Evolutionary conservation across 2,113 vertebrate species (phyloP), one percentile per base, ranked within the genome.

Genomic region (Siniperca knerii): DNA sequence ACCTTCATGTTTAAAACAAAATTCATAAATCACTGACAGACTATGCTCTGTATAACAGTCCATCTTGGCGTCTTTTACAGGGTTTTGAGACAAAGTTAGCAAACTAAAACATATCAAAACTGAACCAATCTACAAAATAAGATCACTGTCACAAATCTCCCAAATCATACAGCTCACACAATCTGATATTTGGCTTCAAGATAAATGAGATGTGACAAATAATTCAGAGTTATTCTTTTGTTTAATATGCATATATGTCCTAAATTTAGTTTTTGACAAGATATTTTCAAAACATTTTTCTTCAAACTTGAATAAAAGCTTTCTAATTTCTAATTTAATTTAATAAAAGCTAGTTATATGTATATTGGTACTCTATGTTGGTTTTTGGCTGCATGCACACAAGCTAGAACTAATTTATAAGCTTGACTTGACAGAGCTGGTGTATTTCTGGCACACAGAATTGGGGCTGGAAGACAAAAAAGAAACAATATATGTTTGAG

Each of bases 391-490:
- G 73, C 55, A 54, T 8, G 16, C 33, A 23, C 25, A 42, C 21
- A 11, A 67, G 71, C 18, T 0, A 9, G 12, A 71, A 48, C 23
- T 70, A 18, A 72, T 79, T 69, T 52, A 52, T 55, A 21, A 33
- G 44, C 60, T 4, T 13, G 21, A 23, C 42, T 61, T 33, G 55
- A 35, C 54, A 33, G 37, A 69, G n/a, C 35, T 20, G 37, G 40
- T 79, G 33, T 69, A 48, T 89, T 66, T 75, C 29, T 75, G 33
- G 52, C 40, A 7, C 40, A 46, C 25, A 55, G 44, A 61, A 67
- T 18, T 42, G 8, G 58, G 65, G n/a, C 65, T 33, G 44, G 2
- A 40, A 18, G 35, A 75, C 12, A 44, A 65, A 52, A 3, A 48
- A 16, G 4, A 12, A 35, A 20, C 25, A 16, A n/a, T 4, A 48